These are phyloP conservation scores for Enhydra lutris DNA, from an alignment of 2,113 vertebrate species.

Conservation along the genomic window DNA sequence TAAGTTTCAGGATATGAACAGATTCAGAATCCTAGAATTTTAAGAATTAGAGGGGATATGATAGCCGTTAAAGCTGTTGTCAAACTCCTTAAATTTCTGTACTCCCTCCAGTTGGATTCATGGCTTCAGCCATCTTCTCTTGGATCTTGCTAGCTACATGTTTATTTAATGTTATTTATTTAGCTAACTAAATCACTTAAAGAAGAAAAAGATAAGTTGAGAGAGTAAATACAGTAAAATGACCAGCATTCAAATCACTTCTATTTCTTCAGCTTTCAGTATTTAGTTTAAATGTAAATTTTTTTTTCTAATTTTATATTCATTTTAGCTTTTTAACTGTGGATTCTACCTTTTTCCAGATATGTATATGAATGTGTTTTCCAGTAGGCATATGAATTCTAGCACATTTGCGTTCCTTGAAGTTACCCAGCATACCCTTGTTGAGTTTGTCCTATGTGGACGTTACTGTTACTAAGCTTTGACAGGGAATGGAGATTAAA, in stretches of 20 bases:
- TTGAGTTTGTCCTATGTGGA: not conserved
- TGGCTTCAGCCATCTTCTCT: not conserved
- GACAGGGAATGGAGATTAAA: not conserved
- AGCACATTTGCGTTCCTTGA: not conserved
- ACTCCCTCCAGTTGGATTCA: not conserved
- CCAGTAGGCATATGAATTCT: not conserved
- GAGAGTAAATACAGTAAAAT: not conserved
- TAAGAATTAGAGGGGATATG: not conserved
- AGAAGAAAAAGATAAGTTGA: not conserved
- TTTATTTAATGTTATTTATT: conserved; percentile 1
- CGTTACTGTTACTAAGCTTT: not conserved
- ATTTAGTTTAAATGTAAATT: not conserved
- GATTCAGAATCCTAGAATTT: not conserved
- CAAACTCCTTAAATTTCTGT: not conserved
- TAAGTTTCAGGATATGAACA: not conserved
- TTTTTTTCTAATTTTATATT: not conserved
- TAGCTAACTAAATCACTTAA: not conserved
- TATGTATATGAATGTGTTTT: not conserved
- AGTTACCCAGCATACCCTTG: not conserved
- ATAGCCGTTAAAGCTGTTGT: not conserved
- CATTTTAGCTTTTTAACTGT: conserved; percentile 24
- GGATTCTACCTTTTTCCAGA: not conserved
- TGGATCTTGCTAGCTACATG: not conserved
- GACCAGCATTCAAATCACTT: not conserved
- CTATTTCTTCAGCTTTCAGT: not conserved